Percentiles rank a stretch among this genome's conserved stretches.
Conservation (phyloP, 2,797 vertebrate genomes). For the Kryptopterus vitreolus region DNA sequence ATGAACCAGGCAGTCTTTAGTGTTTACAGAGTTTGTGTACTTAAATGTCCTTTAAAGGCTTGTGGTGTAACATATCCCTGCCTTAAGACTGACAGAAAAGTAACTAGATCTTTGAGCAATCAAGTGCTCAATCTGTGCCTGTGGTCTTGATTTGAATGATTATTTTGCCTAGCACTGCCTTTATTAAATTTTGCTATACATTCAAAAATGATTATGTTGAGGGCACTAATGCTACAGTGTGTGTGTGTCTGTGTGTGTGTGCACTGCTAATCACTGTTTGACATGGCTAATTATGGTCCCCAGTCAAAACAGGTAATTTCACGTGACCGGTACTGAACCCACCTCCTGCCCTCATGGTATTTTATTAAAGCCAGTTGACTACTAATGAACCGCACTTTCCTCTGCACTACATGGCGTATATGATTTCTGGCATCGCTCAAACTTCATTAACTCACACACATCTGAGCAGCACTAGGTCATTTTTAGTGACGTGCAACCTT, state of each 20-base stretch:
- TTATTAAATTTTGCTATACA: constrained; percentile 22
- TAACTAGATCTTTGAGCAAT: background rate
- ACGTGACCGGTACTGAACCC: constrained; percentile 28
- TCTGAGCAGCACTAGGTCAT: background rate
- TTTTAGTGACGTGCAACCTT: constrained; percentile 7
- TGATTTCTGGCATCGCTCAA: constrained; percentile 37
- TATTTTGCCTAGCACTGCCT: constrained; percentile 5
- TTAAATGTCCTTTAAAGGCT: background rate
- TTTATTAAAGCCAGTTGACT: constrained; percentile 34
- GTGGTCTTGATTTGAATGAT: constrained; percentile 7
- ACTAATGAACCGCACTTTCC: constrained; percentile 23
- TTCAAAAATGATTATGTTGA: constrained; percentile 26
- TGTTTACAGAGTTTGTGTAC: background rate
- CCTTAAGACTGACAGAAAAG: background rate
- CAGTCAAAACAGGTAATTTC: constrained; percentile 40
- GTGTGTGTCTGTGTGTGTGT: constrained; percentile 31
- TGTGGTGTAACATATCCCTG: background rate
- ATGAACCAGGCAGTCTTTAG: background rate
- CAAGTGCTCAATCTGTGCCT: background rate
- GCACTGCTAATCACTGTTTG: constrained; percentile 39
- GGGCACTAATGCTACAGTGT: constrained; percentile 16
- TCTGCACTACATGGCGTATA: constrained; percentile 17
- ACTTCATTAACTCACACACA: background rate
- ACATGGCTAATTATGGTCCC: constrained; percentile 35
- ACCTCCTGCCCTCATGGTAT: constrained; percentile 35